Evolutionary conservation across 2,888 invertebrate genomes (phyloP).

Genomic region (Carterocephalus palaemon): DNA sequence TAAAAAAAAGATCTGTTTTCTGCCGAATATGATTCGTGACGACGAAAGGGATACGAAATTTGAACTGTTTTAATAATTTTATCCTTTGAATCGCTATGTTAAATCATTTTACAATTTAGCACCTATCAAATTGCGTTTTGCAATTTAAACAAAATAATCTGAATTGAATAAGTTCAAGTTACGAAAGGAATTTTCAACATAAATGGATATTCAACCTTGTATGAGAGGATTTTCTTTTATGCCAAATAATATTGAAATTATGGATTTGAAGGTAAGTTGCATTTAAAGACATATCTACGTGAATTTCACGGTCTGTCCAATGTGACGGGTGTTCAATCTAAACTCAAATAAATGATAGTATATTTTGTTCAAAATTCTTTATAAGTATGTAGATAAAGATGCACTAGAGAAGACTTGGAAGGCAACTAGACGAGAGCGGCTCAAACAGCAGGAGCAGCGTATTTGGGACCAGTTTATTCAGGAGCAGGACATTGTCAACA

Average conservation of each 20-base stretch:
- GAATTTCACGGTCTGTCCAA: too few species aligned
- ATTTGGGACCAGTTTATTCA: conserved; percentile 69
- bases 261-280: conserved; percentile 52
- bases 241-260: conserved; percentile 45
- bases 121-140: neutral
- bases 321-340: too few species aligned
- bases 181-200: too few species aligned
- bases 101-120: conserved; percentile 3
- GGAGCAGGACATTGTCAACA: conserved; percentile 56
- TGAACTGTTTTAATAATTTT: too few species aligned
- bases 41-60: too few species aligned
- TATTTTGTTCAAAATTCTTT: conserved; percentile 5
- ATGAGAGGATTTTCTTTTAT: conserved; percentile 63
- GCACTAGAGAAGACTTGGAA: conserved; percentile 63
- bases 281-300: too few species aligned
- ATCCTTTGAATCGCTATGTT: too few species aligned
- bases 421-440: conserved; percentile 52
- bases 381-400: conserved; percentile 56
- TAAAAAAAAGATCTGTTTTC: too few species aligned
- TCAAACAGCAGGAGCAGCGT: conserved; percentile 59
- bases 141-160: conserved; percentile 2
- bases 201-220: conserved; percentile 46
- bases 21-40: too few species aligned
- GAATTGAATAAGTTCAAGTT: too few species aligned
- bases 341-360: too few species aligned